phyloP scores from a whole-genome alignment of 37 sponge, comb jelly and placozoan species.

The Beroe forskalii region DNA sequence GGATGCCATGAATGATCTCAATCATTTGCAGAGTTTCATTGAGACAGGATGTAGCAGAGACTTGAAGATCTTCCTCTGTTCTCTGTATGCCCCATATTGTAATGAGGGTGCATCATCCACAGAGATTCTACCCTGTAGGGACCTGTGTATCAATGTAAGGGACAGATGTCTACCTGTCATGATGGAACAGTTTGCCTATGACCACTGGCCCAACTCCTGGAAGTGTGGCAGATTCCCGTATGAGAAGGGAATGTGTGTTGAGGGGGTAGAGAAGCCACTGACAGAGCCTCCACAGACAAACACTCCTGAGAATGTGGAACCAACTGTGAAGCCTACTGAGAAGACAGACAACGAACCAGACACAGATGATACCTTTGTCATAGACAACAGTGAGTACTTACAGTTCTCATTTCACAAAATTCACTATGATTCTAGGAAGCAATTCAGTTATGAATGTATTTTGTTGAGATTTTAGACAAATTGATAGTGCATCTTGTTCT shows the following conservation, averaged over 20 bases:
- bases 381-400: conserved; percentile 38
- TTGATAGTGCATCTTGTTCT: too few relatives aligned
- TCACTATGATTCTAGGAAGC: too few relatives aligned
- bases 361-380: not conserved
- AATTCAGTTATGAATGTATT: too few relatives aligned
- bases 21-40: conserved; percentile 9
- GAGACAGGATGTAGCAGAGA: conserved; percentile 34
- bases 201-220: conserved; percentile 45
- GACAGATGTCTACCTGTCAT: conserved; percentile 6
- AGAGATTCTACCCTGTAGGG: not conserved
- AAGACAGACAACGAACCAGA: not conserved
- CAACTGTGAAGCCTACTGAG: conserved; percentile 2
- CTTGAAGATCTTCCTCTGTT: not conserved
- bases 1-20: not conserved
- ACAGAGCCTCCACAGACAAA: not conserved
- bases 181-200: not conserved
- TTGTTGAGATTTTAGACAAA: too few relatives aligned
- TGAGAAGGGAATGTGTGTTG: conserved; percentile 37
- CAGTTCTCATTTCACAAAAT: too few relatives aligned
- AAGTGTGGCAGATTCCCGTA: conserved; percentile 23
- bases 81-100: conserved; percentile 15
- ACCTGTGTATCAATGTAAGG: conserved; percentile 35
- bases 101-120: not conserved
- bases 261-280: not conserved
- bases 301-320: not conserved